phyloP scores from a whole-genome alignment of 2,888 invertebrate species.

The Graphium colonna region DNA sequence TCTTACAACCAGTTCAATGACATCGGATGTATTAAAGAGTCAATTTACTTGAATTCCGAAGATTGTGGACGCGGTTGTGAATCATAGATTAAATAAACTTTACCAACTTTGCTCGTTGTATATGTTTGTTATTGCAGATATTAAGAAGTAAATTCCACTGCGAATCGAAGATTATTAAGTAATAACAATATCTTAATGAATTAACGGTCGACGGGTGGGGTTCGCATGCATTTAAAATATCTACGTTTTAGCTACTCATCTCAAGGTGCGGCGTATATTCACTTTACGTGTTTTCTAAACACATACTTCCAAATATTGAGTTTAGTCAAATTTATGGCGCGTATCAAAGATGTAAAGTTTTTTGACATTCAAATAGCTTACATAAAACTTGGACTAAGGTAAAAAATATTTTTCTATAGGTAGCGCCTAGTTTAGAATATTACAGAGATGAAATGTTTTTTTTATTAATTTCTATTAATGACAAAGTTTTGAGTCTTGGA shows the following conservation, averaged over 20 bases:
- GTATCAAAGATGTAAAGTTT: too few relatives aligned
- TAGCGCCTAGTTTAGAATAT: too few relatives aligned
- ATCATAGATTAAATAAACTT: constrained; percentile 18
- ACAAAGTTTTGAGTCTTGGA: too few relatives aligned
- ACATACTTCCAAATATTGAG: neutral
- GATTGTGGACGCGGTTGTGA: constrained; percentile 7
- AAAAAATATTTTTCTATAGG: too few relatives aligned
- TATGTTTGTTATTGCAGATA: constrained; percentile 18
- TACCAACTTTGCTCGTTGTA: constrained; percentile 8
- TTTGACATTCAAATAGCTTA: too few relatives aligned
- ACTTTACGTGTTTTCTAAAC: neutral
- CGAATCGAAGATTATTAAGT: constrained; percentile 23
- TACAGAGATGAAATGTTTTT: too few relatives aligned
- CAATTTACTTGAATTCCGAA: constrained; percentile 11
- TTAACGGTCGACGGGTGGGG: constrained; percentile 14
- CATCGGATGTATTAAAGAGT: constrained; percentile 12
- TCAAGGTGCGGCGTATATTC: neutral
- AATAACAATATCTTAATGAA: constrained; percentile 24
- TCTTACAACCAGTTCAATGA: constrained; percentile 23
- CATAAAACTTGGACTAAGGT: too few relatives aligned
- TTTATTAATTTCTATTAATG: too few relatives aligned
- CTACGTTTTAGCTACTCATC: neutral
- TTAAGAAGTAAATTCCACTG: constrained; percentile 23
- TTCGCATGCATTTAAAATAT: constrained; percentile 8
- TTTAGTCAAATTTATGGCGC: too few relatives aligned